Percentiles rank a stretch among this genome's conserved stretches.
phyloP scores from a whole-genome alignment of 2,888 invertebrate species.

The Scaptomyza reducta region DNA sequence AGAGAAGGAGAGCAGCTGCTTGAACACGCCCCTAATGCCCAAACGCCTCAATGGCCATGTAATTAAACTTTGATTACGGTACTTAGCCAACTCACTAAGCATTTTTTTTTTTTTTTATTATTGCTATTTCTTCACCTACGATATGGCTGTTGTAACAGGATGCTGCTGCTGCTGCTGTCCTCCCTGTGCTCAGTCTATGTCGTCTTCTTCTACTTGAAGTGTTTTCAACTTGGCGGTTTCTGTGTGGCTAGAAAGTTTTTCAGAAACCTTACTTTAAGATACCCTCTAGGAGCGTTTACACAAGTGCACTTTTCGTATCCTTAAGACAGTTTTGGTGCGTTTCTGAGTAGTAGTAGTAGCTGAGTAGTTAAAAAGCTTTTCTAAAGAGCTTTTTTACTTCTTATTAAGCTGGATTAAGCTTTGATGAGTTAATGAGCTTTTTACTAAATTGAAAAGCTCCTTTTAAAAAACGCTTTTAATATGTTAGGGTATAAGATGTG shows the following conservation, averaged over 20 bases:
- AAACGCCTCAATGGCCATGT: constrained; percentile 72
- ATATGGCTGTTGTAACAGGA: constrained; percentile 20
- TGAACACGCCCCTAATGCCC: constrained; percentile 40
- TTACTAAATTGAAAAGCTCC: too few relatives aligned
- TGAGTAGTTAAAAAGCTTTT: too few relatives aligned
- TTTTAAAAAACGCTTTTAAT: background rate
- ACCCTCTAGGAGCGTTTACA: constrained; percentile 8
- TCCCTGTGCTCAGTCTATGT: constrained; percentile 12
- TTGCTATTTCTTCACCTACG: constrained; percentile 50
- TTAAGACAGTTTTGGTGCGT: too few relatives aligned
- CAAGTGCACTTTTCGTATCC: too few relatives aligned
- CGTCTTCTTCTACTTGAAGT: constrained; percentile 33
- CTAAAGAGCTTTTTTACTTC: too few relatives aligned
- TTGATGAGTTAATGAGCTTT: too few relatives aligned
- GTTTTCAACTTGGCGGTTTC: constrained; percentile 33
- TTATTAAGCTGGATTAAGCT: too few relatives aligned
- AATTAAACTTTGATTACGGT: constrained; percentile 78
- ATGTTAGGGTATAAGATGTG: constrained; percentile 30
- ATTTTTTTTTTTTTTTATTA: constrained; percentile 16
- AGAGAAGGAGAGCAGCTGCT: background rate
- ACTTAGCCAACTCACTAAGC: constrained; percentile 72
- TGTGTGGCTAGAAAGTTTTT: background rate
- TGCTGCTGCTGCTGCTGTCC: constrained; percentile 3
- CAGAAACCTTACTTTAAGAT: constrained; percentile 5
- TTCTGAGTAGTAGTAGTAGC: too few relatives aligned